A percentile compares a stretch with the other conserved stretches of the same genome.
Evolutionary conservation across 92 coral and sea anemone genomes (phyloP).

Genomic region (Zoanthus sociatus): DNA sequence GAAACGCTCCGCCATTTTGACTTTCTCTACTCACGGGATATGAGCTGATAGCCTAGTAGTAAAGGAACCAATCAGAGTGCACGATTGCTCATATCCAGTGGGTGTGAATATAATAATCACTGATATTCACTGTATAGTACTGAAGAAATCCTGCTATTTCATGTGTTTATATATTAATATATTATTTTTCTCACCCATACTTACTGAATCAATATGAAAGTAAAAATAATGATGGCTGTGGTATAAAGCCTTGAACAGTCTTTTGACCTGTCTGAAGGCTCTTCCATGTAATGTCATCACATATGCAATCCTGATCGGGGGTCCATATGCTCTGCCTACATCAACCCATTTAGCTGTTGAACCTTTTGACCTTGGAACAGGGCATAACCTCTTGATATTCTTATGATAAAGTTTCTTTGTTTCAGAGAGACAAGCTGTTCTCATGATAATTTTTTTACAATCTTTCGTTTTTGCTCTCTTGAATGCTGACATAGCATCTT

Average conservation of each 20-base stretch:
- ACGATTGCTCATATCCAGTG: no score
- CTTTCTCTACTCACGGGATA: no score
- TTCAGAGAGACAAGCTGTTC: constrained; percentile 89
- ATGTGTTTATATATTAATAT: no score
- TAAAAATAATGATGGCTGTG: constrained; percentile 91
- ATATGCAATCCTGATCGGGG: constrained; percentile 88
- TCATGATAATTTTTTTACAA: constrained; percentile 82
- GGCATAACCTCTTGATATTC: constrained; percentile 80
- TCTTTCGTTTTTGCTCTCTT: constrained; percentile 83
- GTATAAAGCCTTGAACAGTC: constrained; percentile 92
- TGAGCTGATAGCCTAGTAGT: no score
- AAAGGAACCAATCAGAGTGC: no score
- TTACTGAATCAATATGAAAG: constrained; percentile 95
- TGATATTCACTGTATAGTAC: no score
- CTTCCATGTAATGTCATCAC: constrained; percentile 91
- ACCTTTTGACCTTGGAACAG: constrained; percentile 72
- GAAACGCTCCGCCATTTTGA: no score
- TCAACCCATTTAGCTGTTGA: constrained; percentile 82
- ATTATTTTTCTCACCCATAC: constrained; percentile 27
- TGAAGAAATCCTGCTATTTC: no score
- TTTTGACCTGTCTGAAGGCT: constrained; percentile 91
- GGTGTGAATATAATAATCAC: no score
- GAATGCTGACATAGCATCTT: constrained; percentile 89
- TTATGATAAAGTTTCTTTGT: constrained; percentile 73
- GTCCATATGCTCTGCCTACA: constrained; percentile 77